These are phyloP conservation scores for Procapra przewalskii DNA, from an alignment of 2,113 vertebrate genomes.

Conservation along the genomic window DNA sequence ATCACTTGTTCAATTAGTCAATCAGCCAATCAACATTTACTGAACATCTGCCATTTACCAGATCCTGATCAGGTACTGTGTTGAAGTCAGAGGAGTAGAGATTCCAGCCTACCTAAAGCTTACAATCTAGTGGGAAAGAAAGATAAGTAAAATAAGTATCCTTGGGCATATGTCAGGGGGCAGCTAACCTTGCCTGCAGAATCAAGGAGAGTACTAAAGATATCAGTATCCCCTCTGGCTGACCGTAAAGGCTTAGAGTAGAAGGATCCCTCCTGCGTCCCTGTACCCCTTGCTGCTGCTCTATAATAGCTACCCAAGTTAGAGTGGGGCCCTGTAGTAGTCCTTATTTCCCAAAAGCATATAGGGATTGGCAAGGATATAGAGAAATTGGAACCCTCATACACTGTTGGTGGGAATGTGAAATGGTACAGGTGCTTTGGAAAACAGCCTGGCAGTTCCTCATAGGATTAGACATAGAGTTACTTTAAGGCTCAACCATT, in stretches of 20 bases:
- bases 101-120: background rate
- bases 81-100: background rate
- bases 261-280: background rate
- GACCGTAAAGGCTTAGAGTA: background rate
- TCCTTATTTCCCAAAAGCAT: background rate
- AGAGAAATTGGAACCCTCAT: background rate
- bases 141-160: background rate
- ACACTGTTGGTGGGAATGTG: background rate
- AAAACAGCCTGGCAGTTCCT: background rate
- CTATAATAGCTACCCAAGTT: background rate
- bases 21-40: background rate
- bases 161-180: background rate
- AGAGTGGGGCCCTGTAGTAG: background rate
- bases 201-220: background rate
- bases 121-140: background rate
- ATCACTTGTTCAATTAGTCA: background rate
- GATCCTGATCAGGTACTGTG: background rate
- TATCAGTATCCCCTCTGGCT: background rate
- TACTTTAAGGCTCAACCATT: slow-evolving; percentile 4
- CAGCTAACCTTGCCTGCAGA: background rate
- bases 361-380: slow-evolving; percentile 3
- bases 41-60: background rate
- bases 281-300: background rate
- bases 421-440: background rate
- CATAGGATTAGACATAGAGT: background rate